Conservation (phyloP, 1,140 invertebrate species). For the Mylabris phalerata region DNA sequence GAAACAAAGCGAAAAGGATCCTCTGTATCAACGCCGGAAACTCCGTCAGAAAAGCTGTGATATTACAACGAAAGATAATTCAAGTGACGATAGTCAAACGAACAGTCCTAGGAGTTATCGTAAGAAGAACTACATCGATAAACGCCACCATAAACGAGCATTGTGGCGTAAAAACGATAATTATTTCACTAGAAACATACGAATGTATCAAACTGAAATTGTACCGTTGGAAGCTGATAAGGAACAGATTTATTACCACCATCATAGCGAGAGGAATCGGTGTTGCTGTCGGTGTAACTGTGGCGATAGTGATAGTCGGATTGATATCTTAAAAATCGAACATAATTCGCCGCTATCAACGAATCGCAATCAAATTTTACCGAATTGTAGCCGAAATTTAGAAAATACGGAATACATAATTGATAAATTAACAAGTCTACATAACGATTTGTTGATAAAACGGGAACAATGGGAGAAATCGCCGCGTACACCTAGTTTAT, state of each 20-base stretch:
- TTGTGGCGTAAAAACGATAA: slow-evolving; percentile 36
- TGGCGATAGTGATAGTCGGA: slow-evolving; percentile 20
- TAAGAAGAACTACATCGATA: slow-evolving; percentile 31
- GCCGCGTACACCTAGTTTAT: slow-evolving; percentile 43
- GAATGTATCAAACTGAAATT: slow-evolving; percentile 39
- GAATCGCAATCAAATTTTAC: slow-evolving; percentile 16
- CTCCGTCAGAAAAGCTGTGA: slow-evolving; percentile 50
- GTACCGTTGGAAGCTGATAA: slow-evolving; percentile 36
- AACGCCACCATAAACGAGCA: slow-evolving; percentile 25
- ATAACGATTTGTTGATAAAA: slow-evolving; percentile 32
- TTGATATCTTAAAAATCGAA: slow-evolving; percentile 38
- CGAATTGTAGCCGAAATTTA: slow-evolving; percentile 11
- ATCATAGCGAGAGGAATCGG: slow-evolving; percentile 8
- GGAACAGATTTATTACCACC: slow-evolving; percentile 34
- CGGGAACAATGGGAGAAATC: slow-evolving; percentile 34
- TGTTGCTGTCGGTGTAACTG: slow-evolving; percentile 37
- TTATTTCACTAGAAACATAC: slow-evolving; percentile 31
- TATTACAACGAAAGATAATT: slow-evolving; percentile 42
- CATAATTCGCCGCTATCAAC: slow-evolving; percentile 22
- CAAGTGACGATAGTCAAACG: slow-evolving; percentile 52
- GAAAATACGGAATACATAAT: slow-evolving; percentile 18
- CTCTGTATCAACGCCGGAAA: slow-evolving; percentile 61
- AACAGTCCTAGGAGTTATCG: slow-evolving; percentile 42
- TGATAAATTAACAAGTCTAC: slow-evolving; percentile 27
- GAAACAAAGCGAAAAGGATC: slow-evolving; percentile 71